Conservation (phyloP, 2,113 vertebrate species). For the Microcebus griseorufus region DNA sequence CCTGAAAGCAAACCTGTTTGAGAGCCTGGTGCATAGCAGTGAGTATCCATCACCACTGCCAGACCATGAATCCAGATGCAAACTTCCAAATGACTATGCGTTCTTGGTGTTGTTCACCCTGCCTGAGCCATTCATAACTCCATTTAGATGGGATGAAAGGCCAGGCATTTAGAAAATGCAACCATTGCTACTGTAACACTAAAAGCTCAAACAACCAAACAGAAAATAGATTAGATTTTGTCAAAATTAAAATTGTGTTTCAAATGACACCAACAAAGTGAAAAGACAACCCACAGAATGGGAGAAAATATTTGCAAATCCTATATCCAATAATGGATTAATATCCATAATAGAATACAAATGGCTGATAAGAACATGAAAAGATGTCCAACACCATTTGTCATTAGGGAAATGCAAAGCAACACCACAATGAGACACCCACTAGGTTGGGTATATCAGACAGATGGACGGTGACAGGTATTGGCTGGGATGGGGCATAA, state of each 20-base stretch:
- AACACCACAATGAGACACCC: background rate
- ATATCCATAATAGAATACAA: background rate
- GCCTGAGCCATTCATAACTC: too few species aligned
- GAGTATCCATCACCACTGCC: accelerated
- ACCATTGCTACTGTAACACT: background rate
- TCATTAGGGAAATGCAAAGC: background rate
- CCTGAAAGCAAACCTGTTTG: background rate
- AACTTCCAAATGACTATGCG: accelerated
- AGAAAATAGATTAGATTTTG: background rate
- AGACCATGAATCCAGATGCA: too few species aligned
- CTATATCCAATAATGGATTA: too few species aligned
- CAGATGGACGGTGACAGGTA: too few species aligned
- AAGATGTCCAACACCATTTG: background rate
- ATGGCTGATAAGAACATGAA: background rate
- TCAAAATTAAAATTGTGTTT: background rate
- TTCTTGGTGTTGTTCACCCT: accelerated
- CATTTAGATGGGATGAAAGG: too few species aligned
- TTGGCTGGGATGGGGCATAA: background rate
- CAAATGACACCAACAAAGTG: too few species aligned
- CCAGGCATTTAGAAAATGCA: background rate
- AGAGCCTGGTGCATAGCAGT: accelerated
- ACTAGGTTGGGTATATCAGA: background rate
- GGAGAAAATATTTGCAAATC: background rate
- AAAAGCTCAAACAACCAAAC: background rate
- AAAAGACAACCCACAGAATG: background rate